Percentiles rank a stretch among this genome's conserved stretches.
Conservation (phyloP, 35 echinoderm and acorn worm genomes). For the Hemicentrotus pulcherrimus region DNA sequence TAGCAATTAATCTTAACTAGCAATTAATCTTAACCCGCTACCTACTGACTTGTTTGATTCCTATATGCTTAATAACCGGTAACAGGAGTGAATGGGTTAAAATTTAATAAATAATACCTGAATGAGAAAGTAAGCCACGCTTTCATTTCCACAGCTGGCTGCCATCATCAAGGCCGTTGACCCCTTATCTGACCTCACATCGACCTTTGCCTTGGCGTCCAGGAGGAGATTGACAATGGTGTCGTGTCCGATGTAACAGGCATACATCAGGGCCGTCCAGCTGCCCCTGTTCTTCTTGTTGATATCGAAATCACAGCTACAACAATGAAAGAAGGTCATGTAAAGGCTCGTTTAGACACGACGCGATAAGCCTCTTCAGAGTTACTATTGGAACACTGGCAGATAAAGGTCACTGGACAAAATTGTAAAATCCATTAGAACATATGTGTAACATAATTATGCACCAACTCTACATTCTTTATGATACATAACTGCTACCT, state of each 20-base stretch:
- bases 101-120: conserved; percentile 57
- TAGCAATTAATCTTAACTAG: not conserved
- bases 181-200: conserved; percentile 70
- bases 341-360: not conserved
- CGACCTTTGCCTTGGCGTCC: conserved; percentile 68
- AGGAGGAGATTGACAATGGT: conserved; percentile 86
- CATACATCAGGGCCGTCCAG: conserved; percentile 98
- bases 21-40: no score
- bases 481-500: no score
- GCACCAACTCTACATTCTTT: no score
- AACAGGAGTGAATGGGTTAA: not conserved
- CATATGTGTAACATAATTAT: no score
- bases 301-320: conserved; percentile 72
- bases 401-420: no score
- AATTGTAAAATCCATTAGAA: no score
- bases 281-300: conserved; percentile 77
- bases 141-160: conserved; percentile 90
- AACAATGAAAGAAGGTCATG: not conserved
- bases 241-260: conserved; percentile 95
- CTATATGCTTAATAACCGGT: not conserved
- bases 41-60: not conserved
- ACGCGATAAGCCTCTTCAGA: no score
- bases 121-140: conserved; percentile 82
- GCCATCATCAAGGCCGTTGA: conserved; percentile 91
- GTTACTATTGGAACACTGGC: no score